Evolutionary conservation across 2,797 vertebrate genomes (phyloP), one percentile per base, ranked within the genome.

Genomic region (Adelosebastes latens): DNA sequence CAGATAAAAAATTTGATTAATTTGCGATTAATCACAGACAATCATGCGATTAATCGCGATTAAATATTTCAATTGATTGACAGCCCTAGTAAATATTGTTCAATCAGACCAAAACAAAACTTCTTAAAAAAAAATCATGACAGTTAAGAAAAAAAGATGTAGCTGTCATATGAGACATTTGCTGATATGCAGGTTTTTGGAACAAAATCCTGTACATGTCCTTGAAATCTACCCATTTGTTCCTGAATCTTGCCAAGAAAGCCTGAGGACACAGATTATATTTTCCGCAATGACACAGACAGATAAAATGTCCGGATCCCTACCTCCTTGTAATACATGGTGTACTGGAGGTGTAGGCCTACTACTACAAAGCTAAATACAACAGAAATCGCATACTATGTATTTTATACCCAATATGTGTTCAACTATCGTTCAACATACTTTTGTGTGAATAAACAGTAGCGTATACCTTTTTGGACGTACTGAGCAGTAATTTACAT

Each of bases 231-330:
- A 29, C 53, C 27, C 34, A 39, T 64, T 56, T 65, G 53, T 81
- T 67, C 29, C 16, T 53, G 59, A 61, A 31, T 62, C 52, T 52
- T 52, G 34, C 69, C 46, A 64, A 46, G 25, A 59, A 60, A 74
- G n/a, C 75, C 49, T 5, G 0, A 74, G 80, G 80, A 56, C 55
- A 53, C 32, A 22, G 16, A 55, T 80, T 42, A 34, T 14, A 78
- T 78, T 78, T 78, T 75, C 75, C 58, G 42, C 52, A 46, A 12
- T 32, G 77, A 62, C 53, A 52, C 8, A 72, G 46, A 32, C 27
- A 52, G 63, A 79, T 79, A 49, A 71, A 72, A 72, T 65, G 25
- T 68, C 58, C 20, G 0, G 2, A 36, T 73, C 3, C 1, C 24
- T 36, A 1, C 25, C 24, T 25, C 13, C 31, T 61, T 25, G 36